phyloP scores from a whole-genome alignment of 1,140 invertebrate genomes.

The Heliconius himera region DNA sequence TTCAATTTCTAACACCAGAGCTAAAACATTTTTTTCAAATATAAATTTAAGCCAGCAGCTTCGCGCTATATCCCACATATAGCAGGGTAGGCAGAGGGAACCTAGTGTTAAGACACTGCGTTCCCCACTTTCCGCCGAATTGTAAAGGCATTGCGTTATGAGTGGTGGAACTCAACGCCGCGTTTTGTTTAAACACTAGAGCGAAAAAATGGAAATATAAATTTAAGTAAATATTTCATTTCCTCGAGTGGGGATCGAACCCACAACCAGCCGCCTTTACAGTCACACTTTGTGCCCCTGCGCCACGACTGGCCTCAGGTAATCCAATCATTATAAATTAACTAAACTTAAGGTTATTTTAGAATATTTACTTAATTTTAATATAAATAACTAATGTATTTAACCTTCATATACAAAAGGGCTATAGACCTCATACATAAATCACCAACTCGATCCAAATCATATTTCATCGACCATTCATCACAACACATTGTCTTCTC shows the following conservation, averaged over 20 bases:
- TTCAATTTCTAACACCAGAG: too few species aligned
- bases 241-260: neutral
- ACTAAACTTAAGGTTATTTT: too few species aligned
- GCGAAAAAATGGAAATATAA: neutral
- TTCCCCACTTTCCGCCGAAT: neutral
- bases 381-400: too few species aligned
- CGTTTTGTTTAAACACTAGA: neutral
- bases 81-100: too few species aligned
- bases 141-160: neutral
- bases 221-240: neutral
- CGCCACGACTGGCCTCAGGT: neutral
- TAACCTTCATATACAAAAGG: neutral
- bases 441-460: slow-evolving; percentile 31
- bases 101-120: neutral
- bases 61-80: too few species aligned
- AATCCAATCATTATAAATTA: too few species aligned
- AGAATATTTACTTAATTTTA: too few species aligned
- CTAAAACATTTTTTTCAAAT: too few species aligned
- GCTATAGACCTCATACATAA: slow-evolving; percentile 22
- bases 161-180: neutral
- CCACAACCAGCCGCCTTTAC: neutral
- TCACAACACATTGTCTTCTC: slow-evolving; percentile 29
- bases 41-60: too few species aligned
- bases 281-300: neutral
- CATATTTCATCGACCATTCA: slow-evolving; percentile 34